A percentile compares a stretch with the other conserved stretches of the same genome.
These are phyloP conservation scores for Sesamia inferens DNA, from an alignment of 2,888 invertebrate genomes.

Conservation along the genomic window DNA sequence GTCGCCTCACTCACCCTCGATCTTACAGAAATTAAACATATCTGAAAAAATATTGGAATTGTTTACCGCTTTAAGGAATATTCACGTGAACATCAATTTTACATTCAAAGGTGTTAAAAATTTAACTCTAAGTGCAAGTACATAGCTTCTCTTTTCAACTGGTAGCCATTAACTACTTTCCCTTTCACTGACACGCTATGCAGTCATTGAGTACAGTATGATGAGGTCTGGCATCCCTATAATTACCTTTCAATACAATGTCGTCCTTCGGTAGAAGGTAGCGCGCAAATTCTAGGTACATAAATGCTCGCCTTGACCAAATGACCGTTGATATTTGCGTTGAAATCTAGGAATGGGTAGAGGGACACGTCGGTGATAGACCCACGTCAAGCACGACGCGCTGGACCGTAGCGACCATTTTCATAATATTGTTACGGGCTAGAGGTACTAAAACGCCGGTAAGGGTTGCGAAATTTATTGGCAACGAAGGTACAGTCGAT, in stretches of 20 bases:
- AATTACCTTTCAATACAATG: slow-evolving; percentile 52
- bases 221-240: slow-evolving; percentile 20
- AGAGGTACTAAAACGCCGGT: no score
- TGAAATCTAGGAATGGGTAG: not conserved
- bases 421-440: not conserved
- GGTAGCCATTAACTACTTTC: slow-evolving; percentile 35
- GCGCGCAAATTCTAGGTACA: slow-evolving; percentile 27
- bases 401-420: not conserved
- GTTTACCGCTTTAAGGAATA: not conserved
- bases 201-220: slow-evolving; percentile 40
- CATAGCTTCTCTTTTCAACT: slow-evolving; percentile 32
- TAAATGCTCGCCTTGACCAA: slow-evolving; percentile 45
- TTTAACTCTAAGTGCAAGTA: not conserved
- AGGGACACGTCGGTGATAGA: not conserved
- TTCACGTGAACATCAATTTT: not conserved
- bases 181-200: slow-evolving; percentile 46
- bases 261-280: slow-evolving; percentile 22
- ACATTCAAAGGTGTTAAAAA: not conserved
- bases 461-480: no score
- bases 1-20: not conserved
- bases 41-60: not conserved
- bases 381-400: no score
- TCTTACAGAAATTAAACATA: not conserved
- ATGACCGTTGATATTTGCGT: slow-evolving; percentile 8
- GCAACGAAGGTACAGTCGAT: no score